These are phyloP conservation scores for Taenaris catops DNA, from an alignment of 2,888 invertebrate genomes.

Conservation along the genomic window DNA sequence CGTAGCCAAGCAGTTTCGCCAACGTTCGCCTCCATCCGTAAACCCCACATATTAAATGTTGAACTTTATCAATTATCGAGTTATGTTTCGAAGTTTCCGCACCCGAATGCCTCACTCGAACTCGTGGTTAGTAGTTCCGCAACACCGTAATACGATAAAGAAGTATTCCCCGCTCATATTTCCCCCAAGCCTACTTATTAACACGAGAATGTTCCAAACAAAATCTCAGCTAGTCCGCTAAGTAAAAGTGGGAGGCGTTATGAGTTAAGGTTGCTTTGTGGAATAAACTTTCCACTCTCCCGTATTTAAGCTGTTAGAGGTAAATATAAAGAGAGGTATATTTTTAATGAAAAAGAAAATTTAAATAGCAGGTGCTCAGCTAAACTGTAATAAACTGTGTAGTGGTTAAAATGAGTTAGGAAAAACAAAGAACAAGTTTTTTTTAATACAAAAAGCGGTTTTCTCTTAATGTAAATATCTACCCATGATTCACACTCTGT, in stretches of 20 bases:
- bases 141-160: slow-evolving; percentile 15
- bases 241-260: slow-evolving; percentile 13
- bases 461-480: too few species aligned
- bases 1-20: slow-evolving; percentile 16
- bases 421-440: too few species aligned
- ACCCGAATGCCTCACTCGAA: slow-evolving; percentile 46
- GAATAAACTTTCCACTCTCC: slow-evolving; percentile 12
- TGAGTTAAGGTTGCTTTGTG: slow-evolving; percentile 6
- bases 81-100: slow-evolving; percentile 53
- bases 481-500: too few species aligned
- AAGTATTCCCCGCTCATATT: slow-evolving; percentile 14
- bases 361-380: background rate
- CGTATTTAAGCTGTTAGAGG: slow-evolving; percentile 6
- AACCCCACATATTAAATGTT: slow-evolving; percentile 27
- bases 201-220: slow-evolving; percentile 15
- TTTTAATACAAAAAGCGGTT: too few species aligned
- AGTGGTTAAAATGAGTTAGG: background rate
- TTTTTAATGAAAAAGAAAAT: slow-evolving; percentile 2
- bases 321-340: slow-evolving; percentile 3
- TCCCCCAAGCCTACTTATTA: slow-evolving; percentile 18
- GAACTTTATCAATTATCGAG: slow-evolving; percentile 67
- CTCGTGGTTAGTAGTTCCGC: slow-evolving; percentile 22
- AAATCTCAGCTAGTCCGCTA: slow-evolving; percentile 13
- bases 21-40: slow-evolving; percentile 16
- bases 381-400: slow-evolving; percentile 1